These are phyloP conservation scores for Acanthacorydalis orientalis DNA, from an alignment of 2,888 invertebrate genomes.

Conservation along the genomic window DNA sequence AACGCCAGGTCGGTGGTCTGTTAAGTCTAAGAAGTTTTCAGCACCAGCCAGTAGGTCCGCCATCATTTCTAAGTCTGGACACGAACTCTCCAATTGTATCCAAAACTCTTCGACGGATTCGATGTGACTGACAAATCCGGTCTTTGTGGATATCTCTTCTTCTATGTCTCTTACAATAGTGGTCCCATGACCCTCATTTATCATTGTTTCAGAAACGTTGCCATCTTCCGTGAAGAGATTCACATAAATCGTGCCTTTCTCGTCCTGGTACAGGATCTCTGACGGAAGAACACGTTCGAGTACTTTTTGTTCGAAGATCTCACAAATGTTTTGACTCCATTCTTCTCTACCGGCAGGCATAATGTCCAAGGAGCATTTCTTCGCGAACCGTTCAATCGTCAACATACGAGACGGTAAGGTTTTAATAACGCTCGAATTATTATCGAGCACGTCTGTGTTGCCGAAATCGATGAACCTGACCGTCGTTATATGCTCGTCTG, in stretches of 20 bases:
- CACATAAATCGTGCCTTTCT: conserved; percentile 42
- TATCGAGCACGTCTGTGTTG: conserved; percentile 57
- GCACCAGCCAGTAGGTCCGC: conserved; percentile 36
- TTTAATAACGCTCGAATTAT: conserved; percentile 40
- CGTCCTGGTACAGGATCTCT: conserved; percentile 30
- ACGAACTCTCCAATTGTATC: conserved; percentile 48
- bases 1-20: conserved; percentile 38
- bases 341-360: conserved; percentile 45
- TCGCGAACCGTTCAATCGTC: conserved; percentile 34
- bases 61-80: conserved; percentile 40
- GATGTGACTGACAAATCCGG: conserved; percentile 48
- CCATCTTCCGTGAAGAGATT: conserved; percentile 42
- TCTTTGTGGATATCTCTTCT: conserved; percentile 33
- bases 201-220: conserved; percentile 42
- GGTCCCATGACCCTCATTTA: conserved; percentile 38
- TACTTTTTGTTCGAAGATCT: conserved; percentile 29
- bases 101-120: conserved; percentile 57
- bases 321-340: conserved; percentile 41
- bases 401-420: conserved; percentile 40
- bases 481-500: conserved; percentile 56
- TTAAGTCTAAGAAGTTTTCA: conserved; percentile 30
- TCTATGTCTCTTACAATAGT: conserved; percentile 23
- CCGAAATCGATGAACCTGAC: conserved; percentile 66
- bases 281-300: conserved; percentile 11
- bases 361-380: conserved; percentile 50